Percentiles rank a stretch among this genome's conserved stretches.
phyloP scores from a whole-genome alignment of 2,888 invertebrate species.

The Amphipyra tragopoginis region DNA sequence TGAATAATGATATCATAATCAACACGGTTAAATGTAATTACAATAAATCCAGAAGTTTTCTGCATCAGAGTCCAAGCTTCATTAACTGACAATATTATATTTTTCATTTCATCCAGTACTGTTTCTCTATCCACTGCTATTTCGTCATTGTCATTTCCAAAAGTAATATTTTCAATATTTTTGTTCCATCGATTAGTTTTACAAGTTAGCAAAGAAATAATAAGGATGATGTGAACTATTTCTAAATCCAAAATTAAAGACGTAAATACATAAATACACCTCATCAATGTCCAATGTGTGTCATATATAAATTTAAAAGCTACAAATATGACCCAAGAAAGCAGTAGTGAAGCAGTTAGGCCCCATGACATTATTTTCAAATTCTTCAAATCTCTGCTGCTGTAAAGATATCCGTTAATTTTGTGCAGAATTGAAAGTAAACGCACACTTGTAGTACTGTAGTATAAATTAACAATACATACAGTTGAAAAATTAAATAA shows the following conservation, averaged over 20 bases:
- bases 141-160: slow-evolving; percentile 20
- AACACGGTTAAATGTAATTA: slow-evolving; percentile 5
- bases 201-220: slow-evolving; percentile 22
- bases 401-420: slow-evolving; percentile 16
- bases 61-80: slow-evolving; percentile 33
- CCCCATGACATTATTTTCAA: slow-evolving; percentile 11
- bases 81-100: slow-evolving; percentile 10
- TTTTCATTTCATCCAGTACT: slow-evolving; percentile 12
- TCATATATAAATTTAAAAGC: slow-evolving; percentile 32
- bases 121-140: slow-evolving; percentile 19
- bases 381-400: slow-evolving; percentile 11
- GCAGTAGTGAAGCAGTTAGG: background rate
- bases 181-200: slow-evolving; percentile 36
- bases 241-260: slow-evolving; percentile 41
- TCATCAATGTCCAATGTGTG: slow-evolving; percentile 25
- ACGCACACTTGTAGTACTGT: slow-evolving; percentile 21
- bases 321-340: slow-evolving; percentile 1
- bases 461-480: slow-evolving; percentile 26
- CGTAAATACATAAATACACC: slow-evolving; percentile 23
- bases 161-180: slow-evolving; percentile 19
- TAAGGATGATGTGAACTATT: slow-evolving; percentile 20
- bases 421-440: slow-evolving; percentile 27
- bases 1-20: background rate
- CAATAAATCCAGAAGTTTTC: slow-evolving; percentile 27
- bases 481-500: slow-evolving; percentile 11